A percentile compares a stretch with the other conserved stretches of the same genome.
Evolutionary conservation across 1,140 invertebrate genomes (phyloP).

Genomic region (Zaprionus davidi): DNA sequence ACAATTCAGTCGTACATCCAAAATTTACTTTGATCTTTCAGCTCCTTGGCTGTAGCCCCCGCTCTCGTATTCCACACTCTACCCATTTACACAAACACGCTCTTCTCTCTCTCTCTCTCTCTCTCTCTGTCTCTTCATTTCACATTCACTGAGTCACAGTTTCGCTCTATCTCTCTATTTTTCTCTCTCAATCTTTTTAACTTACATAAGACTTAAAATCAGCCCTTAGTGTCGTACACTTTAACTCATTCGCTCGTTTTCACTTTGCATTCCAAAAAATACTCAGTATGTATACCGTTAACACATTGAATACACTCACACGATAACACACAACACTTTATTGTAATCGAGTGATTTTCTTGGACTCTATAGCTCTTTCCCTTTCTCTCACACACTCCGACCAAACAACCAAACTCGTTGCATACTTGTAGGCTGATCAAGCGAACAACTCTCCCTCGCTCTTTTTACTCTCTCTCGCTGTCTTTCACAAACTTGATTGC

Average conservation of each 20-base stretch:
- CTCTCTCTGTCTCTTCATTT: neutral
- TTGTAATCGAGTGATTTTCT: conserved; percentile 32
- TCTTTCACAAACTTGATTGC: neutral
- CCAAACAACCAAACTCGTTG: conserved; percentile 17
- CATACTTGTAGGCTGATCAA: conserved; percentile 8
- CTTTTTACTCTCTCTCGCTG: conserved; percentile 7
- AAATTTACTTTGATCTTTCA: conserved; percentile 8
- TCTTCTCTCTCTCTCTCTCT: neutral
- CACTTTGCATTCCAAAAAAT: conserved; percentile 37
- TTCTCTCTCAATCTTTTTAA: conserved; percentile 17
- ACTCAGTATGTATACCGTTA: conserved; percentile 11
- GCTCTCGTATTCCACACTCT: neutral
- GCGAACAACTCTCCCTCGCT: conserved; percentile 1
- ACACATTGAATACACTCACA: conserved; percentile 19
- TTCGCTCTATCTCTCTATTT: conserved; percentile 15
- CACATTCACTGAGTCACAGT: neutral
- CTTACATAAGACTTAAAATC: conserved; percentile 24
- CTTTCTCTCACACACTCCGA: conserved; percentile 17
- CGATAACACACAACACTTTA: conserved; percentile 1
- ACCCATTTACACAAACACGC: neutral
- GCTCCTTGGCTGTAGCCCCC: conserved; percentile 2
- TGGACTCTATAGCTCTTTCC: conserved; percentile 6
- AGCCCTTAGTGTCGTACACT: conserved; percentile 34
- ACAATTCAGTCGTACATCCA: conserved; percentile 11
- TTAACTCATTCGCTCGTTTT: conserved; percentile 35